A percentile compares a stretch with the other conserved stretches of the same genome.
These are phyloP conservation scores for Boulengeromyrus knoepffleri DNA, from an alignment of 2,113 vertebrate genomes.

Conservation along the genomic window DNA sequence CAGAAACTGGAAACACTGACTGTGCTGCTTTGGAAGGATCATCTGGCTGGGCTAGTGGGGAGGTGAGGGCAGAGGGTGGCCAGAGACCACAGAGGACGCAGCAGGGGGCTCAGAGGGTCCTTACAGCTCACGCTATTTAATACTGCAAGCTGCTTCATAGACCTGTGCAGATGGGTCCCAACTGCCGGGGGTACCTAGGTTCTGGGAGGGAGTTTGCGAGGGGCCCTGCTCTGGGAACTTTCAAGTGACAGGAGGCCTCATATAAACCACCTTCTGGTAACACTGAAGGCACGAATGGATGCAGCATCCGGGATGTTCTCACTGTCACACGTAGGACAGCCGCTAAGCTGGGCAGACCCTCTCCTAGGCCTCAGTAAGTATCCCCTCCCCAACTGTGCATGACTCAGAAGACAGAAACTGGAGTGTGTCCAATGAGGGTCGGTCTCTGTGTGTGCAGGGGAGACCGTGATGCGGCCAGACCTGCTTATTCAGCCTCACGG, in stretches of 20 bases:
- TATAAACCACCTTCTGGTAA: not conserved
- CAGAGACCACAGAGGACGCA: not conserved
- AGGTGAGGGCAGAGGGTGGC: no score
- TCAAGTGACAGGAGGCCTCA: not conserved
- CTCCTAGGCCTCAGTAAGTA: not conserved
- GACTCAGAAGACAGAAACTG: not conserved
- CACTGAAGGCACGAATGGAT: not conserved
- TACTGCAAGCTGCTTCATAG: not conserved
- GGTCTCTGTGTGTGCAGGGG: not conserved
- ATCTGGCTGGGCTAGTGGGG: not conserved
- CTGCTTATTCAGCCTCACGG: not conserved
- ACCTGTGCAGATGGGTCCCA: not conserved
- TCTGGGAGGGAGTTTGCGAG: not conserved
- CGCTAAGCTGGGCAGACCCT: not conserved
- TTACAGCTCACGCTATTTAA: not conserved
- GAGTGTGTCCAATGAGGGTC: not conserved
- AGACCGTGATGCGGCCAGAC: not conserved
- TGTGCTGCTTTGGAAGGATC: not conserved
- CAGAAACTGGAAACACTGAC: not conserved
- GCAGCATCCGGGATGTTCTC: not conserved
- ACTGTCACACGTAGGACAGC: not conserved
- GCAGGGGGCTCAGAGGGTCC: not conserved
- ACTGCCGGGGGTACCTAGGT: not conserved
- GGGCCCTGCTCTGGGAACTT: not conserved
- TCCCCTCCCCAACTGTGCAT: not conserved